A percentile compares a stretch with the other conserved stretches of the same genome.
phyloP scores from a whole-genome alignment of 2,113 vertebrate genomes.

The Balaeniceps rex region DNA sequence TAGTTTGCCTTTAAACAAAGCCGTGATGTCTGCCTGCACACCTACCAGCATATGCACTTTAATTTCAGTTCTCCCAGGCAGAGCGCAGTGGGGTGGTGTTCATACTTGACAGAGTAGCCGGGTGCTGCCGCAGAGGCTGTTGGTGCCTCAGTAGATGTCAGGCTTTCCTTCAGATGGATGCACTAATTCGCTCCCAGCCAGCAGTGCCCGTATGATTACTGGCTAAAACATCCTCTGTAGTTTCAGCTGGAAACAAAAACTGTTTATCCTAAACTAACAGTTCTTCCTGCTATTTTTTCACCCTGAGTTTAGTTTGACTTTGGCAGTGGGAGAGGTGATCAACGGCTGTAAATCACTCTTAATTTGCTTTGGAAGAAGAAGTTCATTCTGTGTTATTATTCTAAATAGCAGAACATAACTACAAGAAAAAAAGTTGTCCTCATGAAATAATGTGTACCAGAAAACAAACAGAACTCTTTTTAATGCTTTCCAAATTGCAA shows the following conservation, averaged over 20 bases:
- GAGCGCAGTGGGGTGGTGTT: neutral
- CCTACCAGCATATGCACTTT: neutral
- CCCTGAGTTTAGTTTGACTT: neutral
- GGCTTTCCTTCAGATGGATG: neutral
- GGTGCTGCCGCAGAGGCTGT: neutral
- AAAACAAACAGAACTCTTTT: neutral
- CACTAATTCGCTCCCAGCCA: neutral
- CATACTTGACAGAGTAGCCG: neutral
- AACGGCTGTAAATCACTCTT: neutral
- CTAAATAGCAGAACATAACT: neutral
- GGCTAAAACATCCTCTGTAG: neutral
- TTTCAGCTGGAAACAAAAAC: constrained; percentile 8
- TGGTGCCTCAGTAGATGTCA: neutral
- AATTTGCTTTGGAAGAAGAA: neutral
- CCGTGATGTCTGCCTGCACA: neutral
- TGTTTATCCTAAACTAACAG: neutral
- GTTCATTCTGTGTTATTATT: neutral
- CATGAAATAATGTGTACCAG: neutral
- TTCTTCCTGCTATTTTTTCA: neutral
- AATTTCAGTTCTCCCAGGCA: neutral
- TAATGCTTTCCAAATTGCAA: neutral
- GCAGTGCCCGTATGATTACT: neutral
- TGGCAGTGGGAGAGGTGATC: neutral
- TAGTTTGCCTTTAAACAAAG: neutral
- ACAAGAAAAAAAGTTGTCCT: neutral